Percentiles rank a stretch among this genome's conserved stretches.
Conservation (phyloP, 1,140 invertebrate genomes). For the Trichonephila clavata region DNA sequence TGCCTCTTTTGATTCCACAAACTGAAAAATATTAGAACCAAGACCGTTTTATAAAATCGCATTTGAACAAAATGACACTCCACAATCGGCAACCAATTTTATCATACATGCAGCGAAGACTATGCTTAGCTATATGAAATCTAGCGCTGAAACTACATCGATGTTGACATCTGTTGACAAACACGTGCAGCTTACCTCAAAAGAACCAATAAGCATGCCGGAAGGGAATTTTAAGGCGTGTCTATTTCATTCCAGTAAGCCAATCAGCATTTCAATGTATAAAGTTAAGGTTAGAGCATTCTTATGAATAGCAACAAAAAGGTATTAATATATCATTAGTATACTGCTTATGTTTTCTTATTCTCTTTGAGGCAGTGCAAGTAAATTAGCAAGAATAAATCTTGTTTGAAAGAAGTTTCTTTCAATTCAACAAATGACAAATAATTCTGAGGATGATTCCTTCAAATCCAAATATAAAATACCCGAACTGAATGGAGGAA, state of each 20-base stretch:
- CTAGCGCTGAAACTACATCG: conserved; percentile 22
- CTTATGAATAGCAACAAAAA: neutral
- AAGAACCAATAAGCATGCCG: neutral
- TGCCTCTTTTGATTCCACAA: no score
- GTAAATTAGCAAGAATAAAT: no score
- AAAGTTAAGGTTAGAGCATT: neutral
- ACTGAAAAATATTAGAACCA: neutral
- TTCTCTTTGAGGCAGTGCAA: no score
- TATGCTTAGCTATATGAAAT: neutral
- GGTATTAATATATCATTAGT: neutral
- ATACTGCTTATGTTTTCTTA: neutral
- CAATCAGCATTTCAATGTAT: neutral
- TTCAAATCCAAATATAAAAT: no score
- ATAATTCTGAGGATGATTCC: neutral
- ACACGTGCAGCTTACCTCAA: neutral
- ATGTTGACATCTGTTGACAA: neutral
- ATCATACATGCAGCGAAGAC: neutral
- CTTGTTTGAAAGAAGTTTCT: neutral
- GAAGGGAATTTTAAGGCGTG: neutral
- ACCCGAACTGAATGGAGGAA: no score
- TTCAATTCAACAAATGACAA: neutral
- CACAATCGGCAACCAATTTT: neutral
- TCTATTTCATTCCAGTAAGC: neutral
- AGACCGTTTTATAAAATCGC: neutral
- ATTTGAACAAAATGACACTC: neutral